Base-by-base conservation (phyloP, 1,140 invertebrate species). In the Theocolax elegans region DNA sequence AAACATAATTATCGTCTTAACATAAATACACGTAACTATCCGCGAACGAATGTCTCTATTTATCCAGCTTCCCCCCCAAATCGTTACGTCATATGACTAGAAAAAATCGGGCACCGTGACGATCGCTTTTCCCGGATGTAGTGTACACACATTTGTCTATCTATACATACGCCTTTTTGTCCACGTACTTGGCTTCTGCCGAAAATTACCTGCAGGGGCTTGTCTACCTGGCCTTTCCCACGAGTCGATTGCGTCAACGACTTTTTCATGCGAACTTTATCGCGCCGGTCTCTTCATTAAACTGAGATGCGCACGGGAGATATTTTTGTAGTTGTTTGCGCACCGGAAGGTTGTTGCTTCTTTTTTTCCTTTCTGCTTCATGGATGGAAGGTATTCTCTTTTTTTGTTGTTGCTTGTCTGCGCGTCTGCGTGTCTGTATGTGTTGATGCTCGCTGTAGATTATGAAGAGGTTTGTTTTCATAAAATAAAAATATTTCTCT, bases 171-270 rank as follows among this genome's bases (percentile, higher is more conserved):
- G n/a, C n/a, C n/a, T n/a, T n/a, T n/a, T n/a, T n/a, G n/a, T n/a
- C n/a, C n/a, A n/a, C n/a, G n/a, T n/a, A n/a, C 42, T 13, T 46
- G 17, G 46, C 51, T 48, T n/a, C 48, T 51, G 46, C 56, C 67
- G 46, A 69, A 69, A 69, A 69, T 62, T 54, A 63, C 38, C 3
- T 12, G 8, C 9, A 27, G 27, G 8, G 38, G 29, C 9, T 13
- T 15, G 13, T 23, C 48, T 17, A 27, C 17, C 38, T n/a, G 19
- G 19, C 13, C 35, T 62, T 69, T 69, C 67, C 67, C 67, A 68
- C 66, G 54, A 51, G 54, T 60, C 66, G 66, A 68, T 68, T 68
- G 35, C 56, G 60, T 60, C 56, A 35, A 68, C 46, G 44, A 51
- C 54, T 67, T 53, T 56, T 60, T 68, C 56, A 21, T 51, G 54